Base-by-base conservation (phyloP, 2,888 invertebrate species). In the Aspidiotus destructor region DNA sequence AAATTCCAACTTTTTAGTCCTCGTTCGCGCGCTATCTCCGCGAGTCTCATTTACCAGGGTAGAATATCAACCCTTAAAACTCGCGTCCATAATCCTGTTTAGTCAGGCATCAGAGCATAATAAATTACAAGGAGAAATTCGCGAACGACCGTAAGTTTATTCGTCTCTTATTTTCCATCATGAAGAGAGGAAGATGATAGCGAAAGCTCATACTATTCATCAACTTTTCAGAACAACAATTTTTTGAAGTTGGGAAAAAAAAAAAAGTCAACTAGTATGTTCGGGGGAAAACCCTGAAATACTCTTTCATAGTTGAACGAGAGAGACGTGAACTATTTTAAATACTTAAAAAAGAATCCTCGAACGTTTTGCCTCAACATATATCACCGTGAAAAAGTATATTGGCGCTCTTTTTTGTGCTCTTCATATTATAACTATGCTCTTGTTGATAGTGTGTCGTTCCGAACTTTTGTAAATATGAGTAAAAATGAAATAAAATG, bases 41-140 rank as follows among this genome's bases (percentile, higher is more conserved):
- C 54, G 64, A 64, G 64, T 53, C 55, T 54, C 64, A 64, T 54
- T 64, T 54, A 16, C 54, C 52, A 42, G 64, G 54, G 54, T 64
- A 41, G 55, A 64, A 64, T 54, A 64, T 54, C 64, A 64, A 64
- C 64, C 64, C 64, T 54, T 64, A 54, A 40, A 64, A 64, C 52
- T 52, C 54, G 54, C 54, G 64, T 54, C 55, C 54, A 64, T 64
- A 64, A 64, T 64, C 64, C 64, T 64, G 64, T 64, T 64, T 54
- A 64, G 54, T 54, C 55, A 54, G 64, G 53, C 64, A 64, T 64
- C 64, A 64, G 64, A 54, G 41, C 55, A 55, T 64, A 64, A 64
- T 64, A 64, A 64, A 64, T 64, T 64, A 64, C 64, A 41, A 54
- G 64, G 28, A 41, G 55, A 64, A 64, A 64, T 54, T 64, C 41